These are phyloP conservation scores for Nymphicus hollandicus DNA, from an alignment of 2,113 vertebrate species.

Conservation along the genomic window DNA sequence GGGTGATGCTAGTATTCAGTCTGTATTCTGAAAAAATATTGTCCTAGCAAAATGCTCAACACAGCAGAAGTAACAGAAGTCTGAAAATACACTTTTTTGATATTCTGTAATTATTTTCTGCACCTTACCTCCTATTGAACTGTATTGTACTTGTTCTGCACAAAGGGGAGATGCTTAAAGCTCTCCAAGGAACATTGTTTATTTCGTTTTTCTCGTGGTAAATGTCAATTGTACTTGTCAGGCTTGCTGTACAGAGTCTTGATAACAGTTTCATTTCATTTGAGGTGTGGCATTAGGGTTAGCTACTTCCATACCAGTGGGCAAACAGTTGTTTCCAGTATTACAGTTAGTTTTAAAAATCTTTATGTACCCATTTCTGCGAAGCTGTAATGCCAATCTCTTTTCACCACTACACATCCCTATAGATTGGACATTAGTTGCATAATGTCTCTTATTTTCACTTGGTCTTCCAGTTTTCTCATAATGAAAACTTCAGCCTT, in stretches of 20 bases:
- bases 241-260: not conserved
- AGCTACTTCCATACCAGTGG: not conserved
- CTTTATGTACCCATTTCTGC: not conserved
- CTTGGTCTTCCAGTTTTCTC: not conserved
- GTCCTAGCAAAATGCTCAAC: not conserved
- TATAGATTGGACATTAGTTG: not conserved
- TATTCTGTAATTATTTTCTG: not conserved
- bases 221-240: not conserved
- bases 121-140: not conserved
- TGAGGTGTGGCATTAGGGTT: not conserved
- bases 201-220: not conserved
- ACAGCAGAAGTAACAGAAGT: not conserved
- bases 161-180: not conserved
- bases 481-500: not conserved
- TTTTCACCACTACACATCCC: not conserved
- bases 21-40: not conserved
- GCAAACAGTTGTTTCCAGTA: not conserved
- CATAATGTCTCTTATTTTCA: not conserved
- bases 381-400: not conserved
- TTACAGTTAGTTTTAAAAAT: not conserved
- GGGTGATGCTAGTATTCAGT: not conserved
- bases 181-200: not conserved
- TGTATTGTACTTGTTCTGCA: not conserved
- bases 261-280: not conserved
- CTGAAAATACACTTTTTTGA: not conserved